These are phyloP conservation scores for Botia almorhae DNA, from an alignment of 2,797 vertebrate species.

Conservation along the genomic window DNA sequence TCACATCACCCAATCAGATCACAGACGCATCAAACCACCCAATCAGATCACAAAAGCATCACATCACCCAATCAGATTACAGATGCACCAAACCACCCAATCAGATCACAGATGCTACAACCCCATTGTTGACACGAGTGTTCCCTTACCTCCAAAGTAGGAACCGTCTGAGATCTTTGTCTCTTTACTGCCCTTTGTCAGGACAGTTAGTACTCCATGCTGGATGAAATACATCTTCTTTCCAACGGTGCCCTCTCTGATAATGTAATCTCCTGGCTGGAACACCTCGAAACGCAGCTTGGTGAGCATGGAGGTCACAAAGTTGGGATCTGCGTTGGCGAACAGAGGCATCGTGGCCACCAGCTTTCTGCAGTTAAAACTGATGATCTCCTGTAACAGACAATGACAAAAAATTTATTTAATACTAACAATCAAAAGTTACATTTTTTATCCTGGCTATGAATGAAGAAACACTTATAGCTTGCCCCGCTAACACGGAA, in stretches of 20 bases:
- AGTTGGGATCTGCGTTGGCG: constrained; percentile 97
- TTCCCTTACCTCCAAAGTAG: constrained; percentile 91
- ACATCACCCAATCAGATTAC: constrained; percentile 51
- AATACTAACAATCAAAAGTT: not conserved
- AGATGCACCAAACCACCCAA: constrained; percentile 50
- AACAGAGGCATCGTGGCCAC: constrained; percentile 98
- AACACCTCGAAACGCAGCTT: constrained; percentile 96
- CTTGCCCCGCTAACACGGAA: no score
- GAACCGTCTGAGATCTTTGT: constrained; percentile 96
- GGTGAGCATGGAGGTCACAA: constrained; percentile 97
- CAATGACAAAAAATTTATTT: not conserved
- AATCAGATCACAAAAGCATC: not conserved
- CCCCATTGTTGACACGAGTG: not conserved
- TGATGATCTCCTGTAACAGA: constrained; percentile 92
- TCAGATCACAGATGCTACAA: constrained; percentile 2
- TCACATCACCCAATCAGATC: no score
- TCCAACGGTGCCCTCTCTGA: constrained; percentile 93
- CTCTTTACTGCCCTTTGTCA: constrained; percentile 95
- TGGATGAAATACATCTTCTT: constrained; percentile 99
- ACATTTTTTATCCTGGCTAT: no score
- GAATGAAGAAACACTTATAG: no score
- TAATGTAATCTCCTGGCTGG: constrained; percentile 94
- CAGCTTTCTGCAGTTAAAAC: constrained; percentile 97
- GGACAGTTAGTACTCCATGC: constrained; percentile 92
- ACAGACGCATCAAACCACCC: not conserved